A percentile compares a stretch with the other conserved stretches of the same genome.
phyloP scores from a whole-genome alignment of 2,888 invertebrate genomes.

The Papilio protenor region DNA sequence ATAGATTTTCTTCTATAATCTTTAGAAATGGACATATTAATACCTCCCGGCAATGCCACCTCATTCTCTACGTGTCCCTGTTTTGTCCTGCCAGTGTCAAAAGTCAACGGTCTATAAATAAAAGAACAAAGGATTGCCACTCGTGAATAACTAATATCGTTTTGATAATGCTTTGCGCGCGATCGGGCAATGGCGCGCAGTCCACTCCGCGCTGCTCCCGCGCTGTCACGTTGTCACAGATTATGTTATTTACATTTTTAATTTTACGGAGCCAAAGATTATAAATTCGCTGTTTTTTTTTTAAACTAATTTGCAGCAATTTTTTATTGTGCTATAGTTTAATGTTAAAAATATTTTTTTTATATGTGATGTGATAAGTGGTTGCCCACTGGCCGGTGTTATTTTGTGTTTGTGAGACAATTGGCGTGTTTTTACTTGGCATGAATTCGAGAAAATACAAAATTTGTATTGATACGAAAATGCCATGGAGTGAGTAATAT shows the following conservation, averaged over 20 bases:
- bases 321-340: background rate
- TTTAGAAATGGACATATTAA: too few relatives aligned
- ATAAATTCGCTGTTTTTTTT: background rate
- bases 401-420: slow-evolving; percentile 21
- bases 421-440: slow-evolving; percentile 32
- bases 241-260: slow-evolving; percentile 29
- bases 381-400: slow-evolving; percentile 7
- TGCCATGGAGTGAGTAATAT: slow-evolving; percentile 30
- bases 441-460: slow-evolving; percentile 14
- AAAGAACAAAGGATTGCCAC: slow-evolving; percentile 69
- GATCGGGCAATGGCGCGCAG: slow-evolving; percentile 45
- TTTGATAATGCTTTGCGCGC: slow-evolving; percentile 57
- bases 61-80: slow-evolving; percentile 44
- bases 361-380: slow-evolving; percentile 9
- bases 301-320: background rate
- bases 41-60: background rate
- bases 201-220: slow-evolving; percentile 26
- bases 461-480: slow-evolving; percentile 17
- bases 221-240: slow-evolving; percentile 37
- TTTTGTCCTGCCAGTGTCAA: slow-evolving; percentile 55
- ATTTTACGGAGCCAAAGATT: slow-evolving; percentile 3
- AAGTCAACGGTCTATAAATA: slow-evolving; percentile 68
- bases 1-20: background rate
- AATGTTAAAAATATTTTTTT: background rate
- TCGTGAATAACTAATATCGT: slow-evolving; percentile 66